Conservation (phyloP, 2,888 invertebrate genomes). For the Eustalomyia histrio region DNA sequence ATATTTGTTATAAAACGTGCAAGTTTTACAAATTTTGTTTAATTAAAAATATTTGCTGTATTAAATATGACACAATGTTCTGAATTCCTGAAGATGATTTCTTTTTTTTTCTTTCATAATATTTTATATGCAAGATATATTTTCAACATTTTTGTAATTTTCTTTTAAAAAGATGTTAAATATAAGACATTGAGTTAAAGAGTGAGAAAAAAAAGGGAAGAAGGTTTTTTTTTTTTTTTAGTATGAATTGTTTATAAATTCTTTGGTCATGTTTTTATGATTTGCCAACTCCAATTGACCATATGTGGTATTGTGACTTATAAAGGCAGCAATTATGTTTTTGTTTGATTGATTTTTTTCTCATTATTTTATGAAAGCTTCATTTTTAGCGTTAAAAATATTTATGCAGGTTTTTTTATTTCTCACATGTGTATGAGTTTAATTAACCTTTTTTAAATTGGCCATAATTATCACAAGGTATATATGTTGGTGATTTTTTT, state of each 20-base stretch:
- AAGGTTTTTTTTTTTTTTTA: conserved; percentile 16
- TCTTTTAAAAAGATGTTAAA: conserved; percentile 55
- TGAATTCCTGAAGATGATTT: conserved; percentile 75
- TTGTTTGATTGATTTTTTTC: conserved; percentile 44
- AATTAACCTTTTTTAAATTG: conserved; percentile 78
- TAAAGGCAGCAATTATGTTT: conserved; percentile 64
- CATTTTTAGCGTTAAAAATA: conserved; percentile 22
- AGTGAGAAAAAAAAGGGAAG: conserved; percentile 18
- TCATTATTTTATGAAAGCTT: conserved; percentile 38
- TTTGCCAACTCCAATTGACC: conserved; percentile 65
- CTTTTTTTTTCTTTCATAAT: conserved; percentile 20
- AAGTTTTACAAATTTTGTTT: conserved; percentile 79
- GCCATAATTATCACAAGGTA: conserved; percentile 63
- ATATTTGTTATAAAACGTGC: conserved; percentile 72
- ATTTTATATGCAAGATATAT: conserved; percentile 54
- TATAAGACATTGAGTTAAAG: conserved; percentile 52
- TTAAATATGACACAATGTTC: conserved; percentile 80
- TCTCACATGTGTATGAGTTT: conserved; percentile 61
- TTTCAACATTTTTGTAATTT: conserved; percentile 50
- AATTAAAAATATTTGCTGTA: conserved; percentile 79
- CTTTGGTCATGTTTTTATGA: conserved; percentile 64
- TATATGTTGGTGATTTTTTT: conserved; percentile 5
- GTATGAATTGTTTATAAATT: conserved; percentile 62
- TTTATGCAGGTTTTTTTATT: conserved; percentile 42
- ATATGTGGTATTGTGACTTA: conserved; percentile 65